Evolutionary conservation across 2,888 invertebrate species (phyloP).

Genomic region (Heliconius charithonia): DNA sequence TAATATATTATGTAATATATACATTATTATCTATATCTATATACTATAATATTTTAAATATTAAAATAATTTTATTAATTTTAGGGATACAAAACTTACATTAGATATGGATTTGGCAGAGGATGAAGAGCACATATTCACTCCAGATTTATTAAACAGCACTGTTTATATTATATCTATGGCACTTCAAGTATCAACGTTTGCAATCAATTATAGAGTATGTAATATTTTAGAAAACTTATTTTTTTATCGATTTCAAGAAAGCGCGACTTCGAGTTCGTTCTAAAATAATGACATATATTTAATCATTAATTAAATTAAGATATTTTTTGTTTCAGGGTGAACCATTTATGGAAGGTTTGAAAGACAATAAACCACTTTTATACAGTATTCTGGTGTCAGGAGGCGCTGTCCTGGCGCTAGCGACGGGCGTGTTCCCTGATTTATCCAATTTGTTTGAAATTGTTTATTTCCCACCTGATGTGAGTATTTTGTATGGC

Average conservation of each 20-base stretch:
- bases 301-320: not conserved
- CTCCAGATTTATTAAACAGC: constrained; percentile 97
- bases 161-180: constrained; percentile 99
- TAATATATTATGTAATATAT: too few species aligned
- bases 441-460: constrained; percentile 95
- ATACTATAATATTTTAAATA: too few species aligned
- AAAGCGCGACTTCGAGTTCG: too few species aligned
- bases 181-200: constrained; percentile 98
- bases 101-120: constrained; percentile 85
- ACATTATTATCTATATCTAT: too few species aligned
- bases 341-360: constrained; percentile 99
- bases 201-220: constrained; percentile 99
- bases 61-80: constrained; percentile 28
- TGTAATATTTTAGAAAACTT: constrained; percentile 17
- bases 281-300: not conserved
- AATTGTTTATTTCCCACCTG: constrained; percentile 95
- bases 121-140: constrained; percentile 92
- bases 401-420: constrained; percentile 90
- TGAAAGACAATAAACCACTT: constrained; percentile 95
- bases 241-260: too few species aligned
- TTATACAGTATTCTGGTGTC: constrained; percentile 95
- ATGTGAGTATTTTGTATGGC: constrained; percentile 85
- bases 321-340: constrained; percentile 86
- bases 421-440: constrained; percentile 93
- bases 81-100: constrained; percentile 84